phyloP scores from a whole-genome alignment of 2,888 invertebrate species.

The Ariolimax columbianus region DNA sequence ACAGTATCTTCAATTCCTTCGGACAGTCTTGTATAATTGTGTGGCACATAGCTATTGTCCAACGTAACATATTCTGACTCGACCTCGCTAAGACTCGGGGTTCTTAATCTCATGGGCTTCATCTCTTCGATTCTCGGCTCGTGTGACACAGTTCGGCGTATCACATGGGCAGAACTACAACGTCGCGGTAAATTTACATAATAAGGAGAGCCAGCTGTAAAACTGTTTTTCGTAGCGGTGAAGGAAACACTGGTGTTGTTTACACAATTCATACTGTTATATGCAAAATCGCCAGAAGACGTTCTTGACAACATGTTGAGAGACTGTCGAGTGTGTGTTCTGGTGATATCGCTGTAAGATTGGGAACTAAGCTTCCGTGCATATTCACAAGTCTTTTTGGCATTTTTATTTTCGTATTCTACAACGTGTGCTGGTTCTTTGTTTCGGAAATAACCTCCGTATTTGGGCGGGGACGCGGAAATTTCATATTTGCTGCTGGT shows the following conservation, averaged over 20 bases:
- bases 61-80: conserved; percentile 44
- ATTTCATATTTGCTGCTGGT: neutral
- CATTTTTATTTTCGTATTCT: no score
- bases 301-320: no score
- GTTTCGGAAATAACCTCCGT: neutral
- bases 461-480: neutral
- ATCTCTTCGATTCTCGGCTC: conserved; percentile 6
- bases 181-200: neutral
- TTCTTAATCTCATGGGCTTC: neutral
- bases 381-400: no score
- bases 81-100: conserved; percentile 29
- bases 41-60: conserved; percentile 1
- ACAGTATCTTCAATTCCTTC: neutral
- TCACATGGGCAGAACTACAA: neutral
- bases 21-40: neutral
- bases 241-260: neutral
- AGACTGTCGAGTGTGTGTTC: neutral
- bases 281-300: neutral
- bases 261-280: neutral
- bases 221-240: neutral
- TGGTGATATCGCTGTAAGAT: neutral
- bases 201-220: no score
- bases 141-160: conserved; percentile 34
- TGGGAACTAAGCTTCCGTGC: neutral
- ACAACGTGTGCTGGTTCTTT: neutral